Base-by-base conservation (phyloP, 2,113 vertebrate species). In the Platysteira castanea region DNA sequence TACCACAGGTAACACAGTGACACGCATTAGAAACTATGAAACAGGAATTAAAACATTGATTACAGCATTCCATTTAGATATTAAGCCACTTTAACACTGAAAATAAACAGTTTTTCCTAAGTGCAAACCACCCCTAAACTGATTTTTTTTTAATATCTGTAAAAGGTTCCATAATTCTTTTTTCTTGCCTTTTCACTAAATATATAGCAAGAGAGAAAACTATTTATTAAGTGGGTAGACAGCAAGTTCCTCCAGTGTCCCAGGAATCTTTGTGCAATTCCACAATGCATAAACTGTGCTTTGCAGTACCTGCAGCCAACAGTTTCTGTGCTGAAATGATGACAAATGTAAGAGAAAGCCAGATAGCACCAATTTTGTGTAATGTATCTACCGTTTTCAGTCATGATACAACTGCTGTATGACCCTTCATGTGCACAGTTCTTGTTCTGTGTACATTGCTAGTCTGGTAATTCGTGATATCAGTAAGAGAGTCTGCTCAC, bases 31-130 rank as follows among this genome's bases (percentile, higher is more conserved):
- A 95, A 92, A 85, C 31, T 31, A 90, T 41, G 76, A 89, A 84
- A 71, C 27, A 83, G 59, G 30, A 97, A 94, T 86, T 89, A 94
- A 94, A 76, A 77, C 33, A 92, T 22, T 64, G 41, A 84, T 96
- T 87, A 73, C 13, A 30, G 26, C 44, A 95, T 87, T 41, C 37
- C 56, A 70, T 82, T 89, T 76, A 88, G 39, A 46, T 47, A 75
- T 71, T 61, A 85, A 65, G 46, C 23, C 47, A 53, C 84, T 63
- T 85, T 81, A 84, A 80, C 20, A 67, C 4, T 61, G 41, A 84
- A 90, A 84, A 86, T 9, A 84, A 86, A 65, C 11, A 13, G 18
- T 50, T 71, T 53, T 64, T 44, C 37, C 49, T 28, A 84, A 63
- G 39, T 22, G 9, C 20, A 90, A 85, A 52, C 6, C 47, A 33